These are phyloP conservation scores for Abramis brama DNA, from an alignment of 2,113 vertebrate genomes.

Conservation along the genomic window DNA sequence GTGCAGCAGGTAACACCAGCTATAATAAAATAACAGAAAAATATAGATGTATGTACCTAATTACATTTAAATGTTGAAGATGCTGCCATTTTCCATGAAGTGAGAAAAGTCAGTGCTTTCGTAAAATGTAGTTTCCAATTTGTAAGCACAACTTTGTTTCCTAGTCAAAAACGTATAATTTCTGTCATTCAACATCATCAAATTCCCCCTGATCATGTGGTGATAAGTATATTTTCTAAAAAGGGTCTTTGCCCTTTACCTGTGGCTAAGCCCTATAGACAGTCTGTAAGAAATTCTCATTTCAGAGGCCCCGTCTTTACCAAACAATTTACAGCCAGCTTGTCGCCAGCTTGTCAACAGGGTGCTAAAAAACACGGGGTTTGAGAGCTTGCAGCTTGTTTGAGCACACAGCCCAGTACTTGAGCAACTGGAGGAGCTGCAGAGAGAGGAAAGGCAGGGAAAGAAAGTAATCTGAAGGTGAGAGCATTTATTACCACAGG, in stretches of 20 bases:
- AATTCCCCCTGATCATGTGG: not conserved
- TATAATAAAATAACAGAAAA: not conserved
- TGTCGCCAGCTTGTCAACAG: slow-evolving; percentile 62
- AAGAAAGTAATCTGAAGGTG: slow-evolving; percentile 59
- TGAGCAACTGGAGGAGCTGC: slow-evolving; percentile 37
- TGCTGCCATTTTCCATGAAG: not conserved
- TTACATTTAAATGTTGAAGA: not conserved
- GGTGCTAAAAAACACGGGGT: slow-evolving; percentile 63
- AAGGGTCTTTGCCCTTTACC: slow-evolving; percentile 14
- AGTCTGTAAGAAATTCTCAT: slow-evolving; percentile 29
- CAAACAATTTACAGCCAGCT: slow-evolving; percentile 62
- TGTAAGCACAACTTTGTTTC: not conserved
- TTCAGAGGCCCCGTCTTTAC: slow-evolving; percentile 32
- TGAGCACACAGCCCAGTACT: slow-evolving; percentile 42
- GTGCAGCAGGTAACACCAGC: not conserved
- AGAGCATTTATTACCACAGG: slow-evolving; percentile 71
- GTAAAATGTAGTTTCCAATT: not conserved
- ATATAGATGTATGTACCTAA: not conserved
- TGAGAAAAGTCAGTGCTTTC: not conserved
- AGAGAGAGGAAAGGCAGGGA: slow-evolving; percentile 21
- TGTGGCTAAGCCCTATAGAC: slow-evolving; percentile 27
- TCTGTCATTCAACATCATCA: not conserved
- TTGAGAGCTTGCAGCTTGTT: slow-evolving; percentile 55
- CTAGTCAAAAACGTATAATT: not conserved
- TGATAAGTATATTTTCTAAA: slow-evolving; percentile 24